Evolutionary conservation across 2,888 invertebrate genomes (phyloP), one percentile per base, ranked within the genome.

Genomic region (Oegoconia quadripuncta): DNA sequence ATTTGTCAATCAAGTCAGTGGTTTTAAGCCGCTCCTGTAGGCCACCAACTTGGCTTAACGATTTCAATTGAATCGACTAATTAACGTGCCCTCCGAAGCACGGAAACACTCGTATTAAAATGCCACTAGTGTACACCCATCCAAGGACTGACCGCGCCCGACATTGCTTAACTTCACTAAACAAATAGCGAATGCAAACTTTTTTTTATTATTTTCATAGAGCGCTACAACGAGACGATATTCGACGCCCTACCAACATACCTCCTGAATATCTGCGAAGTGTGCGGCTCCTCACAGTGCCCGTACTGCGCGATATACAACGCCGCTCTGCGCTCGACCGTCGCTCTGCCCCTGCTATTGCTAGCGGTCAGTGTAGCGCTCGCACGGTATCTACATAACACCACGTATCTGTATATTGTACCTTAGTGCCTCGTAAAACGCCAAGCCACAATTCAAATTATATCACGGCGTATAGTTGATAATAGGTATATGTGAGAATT

Each of bases 241-340:
- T 95, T 96, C 73, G 96, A 97, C 83, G 92, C 96, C 2, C 88
- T 95, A 32, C 93, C 95, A 12, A 94, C 95, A 0, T 96, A 96
- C 79, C 89, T 95, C 16, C 86, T 97, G 42, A 96, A 96, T 74
- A 96, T 97, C 52, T 97, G 97, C 75, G 96, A 97, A 71, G 97
- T 97, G 5, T 97, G 97, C 72, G 97, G 97, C 42, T 97, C 96
- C 36, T 97, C 96, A 29, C 97, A 97, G 73, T 97, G 97, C 70
- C 96, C 97, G 0, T 97, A 97, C 79, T 97, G 97, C 76, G 92
- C 94, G 34, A 94, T 95, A 52, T 96, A 95, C 82, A 96, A 95
- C 74, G 76, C 89, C 3, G 92, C 91, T 3, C 46, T 78, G 1
- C 63, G 74, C 1, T 16, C 54, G 63, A 25, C 68, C 49, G 49